A percentile compares a stretch with the other conserved stretches of the same genome.
These are phyloP conservation scores for Fragum sueziense DNA, from an alignment of 2,888 invertebrate genomes.

Conservation along the genomic window DNA sequence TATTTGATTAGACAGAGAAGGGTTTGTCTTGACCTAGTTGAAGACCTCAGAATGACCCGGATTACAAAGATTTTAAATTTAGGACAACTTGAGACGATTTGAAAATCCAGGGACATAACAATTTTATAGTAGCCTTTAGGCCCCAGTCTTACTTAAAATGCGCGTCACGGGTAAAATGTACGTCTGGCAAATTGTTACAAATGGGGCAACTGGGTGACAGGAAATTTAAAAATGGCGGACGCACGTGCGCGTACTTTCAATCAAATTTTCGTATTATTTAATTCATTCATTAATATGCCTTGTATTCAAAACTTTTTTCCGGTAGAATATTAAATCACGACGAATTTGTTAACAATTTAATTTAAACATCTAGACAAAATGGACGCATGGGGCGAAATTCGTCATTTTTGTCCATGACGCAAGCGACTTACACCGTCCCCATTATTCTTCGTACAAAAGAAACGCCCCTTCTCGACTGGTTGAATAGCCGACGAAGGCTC, in stretches of 20 bases:
- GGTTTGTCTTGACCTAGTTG: background rate
- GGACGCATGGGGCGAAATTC: background rate
- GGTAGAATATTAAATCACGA: background rate
- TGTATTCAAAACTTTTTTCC: background rate
- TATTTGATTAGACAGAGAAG: too few relatives aligned
- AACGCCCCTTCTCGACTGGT: background rate
- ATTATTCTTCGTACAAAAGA: slow-evolving; percentile 18
- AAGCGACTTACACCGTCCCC: slow-evolving; percentile 15
- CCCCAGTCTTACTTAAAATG: slow-evolving; percentile 3
- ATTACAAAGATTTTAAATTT: slow-evolving; percentile 7
- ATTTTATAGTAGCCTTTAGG: slow-evolving; percentile 24
- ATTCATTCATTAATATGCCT: background rate
- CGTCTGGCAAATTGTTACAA: slow-evolving; percentile 4
- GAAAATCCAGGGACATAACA: slow-evolving; percentile 12
- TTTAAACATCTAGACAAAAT: background rate
- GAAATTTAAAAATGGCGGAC: background rate
- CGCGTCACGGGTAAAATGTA: background rate
- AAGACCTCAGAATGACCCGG: slow-evolving; percentile 14
- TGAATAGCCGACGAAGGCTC: slow-evolving; percentile 9
- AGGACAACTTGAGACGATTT: slow-evolving; percentile 23
- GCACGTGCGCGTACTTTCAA: background rate
- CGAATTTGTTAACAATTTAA: background rate
- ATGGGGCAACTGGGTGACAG: background rate
- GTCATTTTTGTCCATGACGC: slow-evolving; percentile 21
- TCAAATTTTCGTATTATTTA: background rate